Evolutionary conservation across 2,888 invertebrate genomes (phyloP).

Genomic region (Rotaria macrura): DNA sequence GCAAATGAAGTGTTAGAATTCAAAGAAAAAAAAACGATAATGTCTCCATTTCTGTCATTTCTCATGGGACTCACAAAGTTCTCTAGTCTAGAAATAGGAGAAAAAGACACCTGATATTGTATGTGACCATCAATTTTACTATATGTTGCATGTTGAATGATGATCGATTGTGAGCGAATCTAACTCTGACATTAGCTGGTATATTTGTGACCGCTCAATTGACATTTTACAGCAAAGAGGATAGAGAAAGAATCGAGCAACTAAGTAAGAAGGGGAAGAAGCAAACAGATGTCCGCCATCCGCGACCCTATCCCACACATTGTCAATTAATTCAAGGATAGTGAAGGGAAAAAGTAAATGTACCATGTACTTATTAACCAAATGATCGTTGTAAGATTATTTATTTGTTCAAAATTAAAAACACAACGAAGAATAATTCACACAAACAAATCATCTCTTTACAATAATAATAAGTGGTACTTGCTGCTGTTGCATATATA

Average conservation of each 20-base stretch:
- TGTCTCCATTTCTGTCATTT: background rate
- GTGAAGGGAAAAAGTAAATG: background rate
- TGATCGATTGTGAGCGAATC: background rate
- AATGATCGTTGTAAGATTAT: background rate
- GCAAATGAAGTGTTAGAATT: background rate
- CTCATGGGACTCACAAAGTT: background rate
- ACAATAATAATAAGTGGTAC: background rate
- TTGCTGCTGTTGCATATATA: background rate
- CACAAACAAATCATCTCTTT: background rate
- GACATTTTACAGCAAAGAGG: background rate
- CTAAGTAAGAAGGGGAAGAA: background rate
- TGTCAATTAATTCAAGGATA: background rate
- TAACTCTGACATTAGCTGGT: background rate
- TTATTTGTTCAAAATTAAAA: background rate
- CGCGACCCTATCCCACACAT: background rate
- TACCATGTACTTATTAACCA: background rate
- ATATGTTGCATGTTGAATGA: background rate
- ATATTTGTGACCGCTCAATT: slow-evolving; percentile 15
- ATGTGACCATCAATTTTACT: background rate
- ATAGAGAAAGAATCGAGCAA: background rate
- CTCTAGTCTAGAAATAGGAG: background rate
- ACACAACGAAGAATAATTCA: background rate
- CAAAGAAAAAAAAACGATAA: background rate
- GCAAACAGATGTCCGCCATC: background rate
- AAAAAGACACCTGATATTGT: background rate